phyloP scores from a whole-genome alignment of 1,140 invertebrate genomes.

The Belonocnema kinseyi region DNA sequence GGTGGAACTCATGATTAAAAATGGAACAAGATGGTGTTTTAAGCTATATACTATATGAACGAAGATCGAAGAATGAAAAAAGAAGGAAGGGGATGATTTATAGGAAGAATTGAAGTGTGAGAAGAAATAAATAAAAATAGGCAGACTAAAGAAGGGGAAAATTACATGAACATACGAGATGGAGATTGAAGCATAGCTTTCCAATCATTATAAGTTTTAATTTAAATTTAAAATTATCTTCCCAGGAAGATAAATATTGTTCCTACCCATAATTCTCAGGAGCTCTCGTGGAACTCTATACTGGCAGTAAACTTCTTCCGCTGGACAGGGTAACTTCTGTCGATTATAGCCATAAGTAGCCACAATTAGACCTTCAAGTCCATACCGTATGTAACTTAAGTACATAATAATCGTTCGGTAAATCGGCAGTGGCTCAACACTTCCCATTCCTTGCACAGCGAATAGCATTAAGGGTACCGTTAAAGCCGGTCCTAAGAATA shows the following conservation, averaged over 20 bases:
- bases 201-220: too few species aligned
- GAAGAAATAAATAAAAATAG: too few species aligned
- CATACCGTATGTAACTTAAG: slow-evolving; percentile 88
- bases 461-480: slow-evolving; percentile 86
- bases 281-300: slow-evolving; percentile 80
- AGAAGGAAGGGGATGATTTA: too few species aligned
- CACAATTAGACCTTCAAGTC: slow-evolving; percentile 86
- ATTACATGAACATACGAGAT: too few species aligned
- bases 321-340: slow-evolving; percentile 80
- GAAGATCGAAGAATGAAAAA: too few species aligned
- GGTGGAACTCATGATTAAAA: too few species aligned
- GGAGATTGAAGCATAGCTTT: too few species aligned
- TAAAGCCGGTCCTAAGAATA: slow-evolving; percentile 85
- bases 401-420: slow-evolving; percentile 85
- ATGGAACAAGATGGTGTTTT: too few species aligned
- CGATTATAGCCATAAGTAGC: slow-evolving; percentile 87
- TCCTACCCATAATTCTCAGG: slow-evolving; percentile 77
- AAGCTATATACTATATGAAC: too few species aligned
- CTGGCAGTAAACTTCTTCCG: slow-evolving; percentile 81
- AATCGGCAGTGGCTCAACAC: slow-evolving; percentile 78
- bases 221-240: neutral
- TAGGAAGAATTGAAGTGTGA: too few species aligned
- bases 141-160: too few species aligned
- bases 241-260: slow-evolving; percentile 47
- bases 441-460: slow-evolving; percentile 86